These are phyloP conservation scores for Drosophila yooni DNA, from an alignment of 2,888 invertebrate species.

Conservation along the genomic window DNA sequence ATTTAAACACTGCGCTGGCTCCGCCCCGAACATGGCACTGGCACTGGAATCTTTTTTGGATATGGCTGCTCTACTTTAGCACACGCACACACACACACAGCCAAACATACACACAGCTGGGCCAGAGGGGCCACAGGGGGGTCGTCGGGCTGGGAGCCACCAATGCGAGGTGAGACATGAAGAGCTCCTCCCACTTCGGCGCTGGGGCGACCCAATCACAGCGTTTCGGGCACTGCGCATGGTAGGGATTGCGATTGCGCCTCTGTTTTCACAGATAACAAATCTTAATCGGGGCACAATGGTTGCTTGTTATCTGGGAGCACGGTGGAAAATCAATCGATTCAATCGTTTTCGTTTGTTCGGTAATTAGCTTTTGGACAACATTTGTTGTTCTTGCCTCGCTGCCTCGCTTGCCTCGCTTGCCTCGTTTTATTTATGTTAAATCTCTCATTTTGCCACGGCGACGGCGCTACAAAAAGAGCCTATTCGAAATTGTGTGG, in stretches of 20 bases:
- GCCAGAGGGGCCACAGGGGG: slow-evolving; percentile 2
- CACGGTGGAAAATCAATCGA: slow-evolving; percentile 74
- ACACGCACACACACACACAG: slow-evolving; percentile 41
- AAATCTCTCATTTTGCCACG: slow-evolving; percentile 13
- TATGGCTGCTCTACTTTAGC: slow-evolving; percentile 60
- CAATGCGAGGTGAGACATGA: slow-evolving; percentile 56
- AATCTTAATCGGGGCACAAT: slow-evolving; percentile 79
- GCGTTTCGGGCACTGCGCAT: slow-evolving; percentile 72
- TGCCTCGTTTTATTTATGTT: slow-evolving; percentile 10
- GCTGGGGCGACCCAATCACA: slow-evolving; percentile 71
- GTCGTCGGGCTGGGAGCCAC: slow-evolving; percentile 34
- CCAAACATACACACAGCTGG: slow-evolving; percentile 16
- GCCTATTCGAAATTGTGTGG: slow-evolving; percentile 5
- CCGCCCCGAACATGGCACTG: slow-evolving; percentile 75
- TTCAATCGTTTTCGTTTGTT: slow-evolving; percentile 71
- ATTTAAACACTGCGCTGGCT: slow-evolving; percentile 69
- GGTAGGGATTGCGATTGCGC: slow-evolving; percentile 73
- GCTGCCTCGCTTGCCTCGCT: slow-evolving; percentile 13
- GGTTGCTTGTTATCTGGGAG: slow-evolving; percentile 72
- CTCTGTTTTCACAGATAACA: slow-evolving; percentile 84
- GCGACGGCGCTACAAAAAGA: not conserved
- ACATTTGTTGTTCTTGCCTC: slow-evolving; percentile 47
- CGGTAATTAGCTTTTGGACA: slow-evolving; percentile 80
- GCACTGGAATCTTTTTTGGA: slow-evolving; percentile 42
- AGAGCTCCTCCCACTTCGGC: slow-evolving; percentile 68